Conservation (phyloP, 2,888 invertebrate genomes). For the Brachyptera putata region DNA sequence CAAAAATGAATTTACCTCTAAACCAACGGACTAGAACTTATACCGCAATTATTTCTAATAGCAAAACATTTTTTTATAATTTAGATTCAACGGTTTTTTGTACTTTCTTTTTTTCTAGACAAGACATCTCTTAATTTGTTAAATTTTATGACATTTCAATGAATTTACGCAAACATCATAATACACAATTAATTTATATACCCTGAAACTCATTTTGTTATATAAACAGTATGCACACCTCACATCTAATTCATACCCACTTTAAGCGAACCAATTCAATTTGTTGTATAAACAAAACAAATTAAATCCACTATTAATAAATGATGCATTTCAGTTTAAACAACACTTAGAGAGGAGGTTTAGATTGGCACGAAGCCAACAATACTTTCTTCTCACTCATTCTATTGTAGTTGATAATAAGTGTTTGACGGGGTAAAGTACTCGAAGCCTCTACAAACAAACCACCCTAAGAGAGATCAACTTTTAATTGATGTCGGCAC, state of each 20-base stretch:
- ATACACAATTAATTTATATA: no score
- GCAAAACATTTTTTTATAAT: no score
- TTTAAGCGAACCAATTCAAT: neutral
- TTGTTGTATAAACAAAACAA: neutral
- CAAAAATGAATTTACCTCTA: no score
- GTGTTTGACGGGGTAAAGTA: neutral
- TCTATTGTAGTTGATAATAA: conserved; percentile 4
- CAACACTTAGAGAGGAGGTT: neutral
- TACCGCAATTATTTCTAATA: no score
- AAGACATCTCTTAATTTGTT: no score
- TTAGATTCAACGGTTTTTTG: no score
- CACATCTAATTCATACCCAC: neutral
- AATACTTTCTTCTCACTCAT: conserved; percentile 6
- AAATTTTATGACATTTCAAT: no score
- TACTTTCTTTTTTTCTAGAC: no score
- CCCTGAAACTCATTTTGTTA: no score
- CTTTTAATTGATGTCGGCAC: conserved; percentile 28
- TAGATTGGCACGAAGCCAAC: neutral
- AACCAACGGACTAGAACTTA: no score
- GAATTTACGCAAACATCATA: no score
- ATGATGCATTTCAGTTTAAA: conserved; percentile 4
- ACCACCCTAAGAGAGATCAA: conserved; percentile 6
- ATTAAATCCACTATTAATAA: conserved; percentile 15
- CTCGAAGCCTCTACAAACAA: conserved; percentile 17
- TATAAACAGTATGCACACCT: neutral